Conservation (phyloP, 1,140 invertebrate genomes). For the Calosoma granatense region DNA sequence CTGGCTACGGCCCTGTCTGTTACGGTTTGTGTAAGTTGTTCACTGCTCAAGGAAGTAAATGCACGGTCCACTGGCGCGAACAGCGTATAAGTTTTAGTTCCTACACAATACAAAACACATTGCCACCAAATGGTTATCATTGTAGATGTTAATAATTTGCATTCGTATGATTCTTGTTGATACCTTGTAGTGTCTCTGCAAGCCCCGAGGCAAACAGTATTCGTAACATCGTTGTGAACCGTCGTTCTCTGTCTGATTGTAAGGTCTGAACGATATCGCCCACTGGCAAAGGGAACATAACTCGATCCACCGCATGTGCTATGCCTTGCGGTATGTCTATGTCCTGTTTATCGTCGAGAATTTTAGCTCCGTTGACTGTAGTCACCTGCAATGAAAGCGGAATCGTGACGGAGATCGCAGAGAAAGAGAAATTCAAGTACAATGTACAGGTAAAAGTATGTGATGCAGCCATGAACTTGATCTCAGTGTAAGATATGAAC, state of each 20-base stretch:
- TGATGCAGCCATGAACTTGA: neutral
- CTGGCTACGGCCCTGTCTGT: slow-evolving; percentile 53
- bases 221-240: slow-evolving; percentile 69
- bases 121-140: neutral
- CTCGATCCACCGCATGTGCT: slow-evolving; percentile 75
- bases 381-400: slow-evolving; percentile 44
- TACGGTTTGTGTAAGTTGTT: slow-evolving; percentile 47
- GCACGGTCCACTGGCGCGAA: slow-evolving; percentile 77
- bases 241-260: slow-evolving; percentile 65
- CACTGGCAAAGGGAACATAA: slow-evolving; percentile 78
- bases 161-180: too few species aligned
- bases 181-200: slow-evolving; percentile 60
- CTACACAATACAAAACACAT: slow-evolving; percentile 33
- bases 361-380: slow-evolving; percentile 72
- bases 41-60: slow-evolving; percentile 53
- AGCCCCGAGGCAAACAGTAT: slow-evolving; percentile 63
- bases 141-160: too few species aligned
- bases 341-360: slow-evolving; percentile 68
- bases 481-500: neutral
- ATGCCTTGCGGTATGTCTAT: slow-evolving; percentile 74
- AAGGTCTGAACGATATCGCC: slow-evolving; percentile 72
- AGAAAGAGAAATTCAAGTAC: neutral
- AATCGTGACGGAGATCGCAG: slow-evolving; percentile 3
- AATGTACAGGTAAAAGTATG: neutral
- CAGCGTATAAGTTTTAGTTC: slow-evolving; percentile 70